Conservation (phyloP, 2,888 invertebrate species). For the Tenodera sinensis region DNA sequence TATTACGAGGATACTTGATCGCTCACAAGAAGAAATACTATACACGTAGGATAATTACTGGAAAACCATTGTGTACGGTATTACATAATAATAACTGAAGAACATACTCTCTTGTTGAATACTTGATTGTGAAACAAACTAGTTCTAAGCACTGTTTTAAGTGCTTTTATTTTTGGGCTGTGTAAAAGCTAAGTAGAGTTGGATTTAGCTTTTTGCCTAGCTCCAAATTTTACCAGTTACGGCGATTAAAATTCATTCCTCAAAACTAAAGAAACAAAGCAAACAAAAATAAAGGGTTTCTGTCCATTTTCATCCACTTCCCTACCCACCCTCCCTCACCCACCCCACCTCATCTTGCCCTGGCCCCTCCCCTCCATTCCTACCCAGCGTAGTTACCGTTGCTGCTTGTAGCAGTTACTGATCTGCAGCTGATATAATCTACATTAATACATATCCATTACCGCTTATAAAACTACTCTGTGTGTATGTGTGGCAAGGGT, state of each 20-base stretch:
- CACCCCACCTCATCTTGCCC: neutral
- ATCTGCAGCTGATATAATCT: slow-evolving; percentile 26
- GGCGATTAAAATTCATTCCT: slow-evolving; percentile 43
- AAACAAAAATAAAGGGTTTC: slow-evolving; percentile 32
- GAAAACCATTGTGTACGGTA: slow-evolving; percentile 34
- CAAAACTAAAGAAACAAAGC: slow-evolving; percentile 35
- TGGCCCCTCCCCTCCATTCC: neutral
- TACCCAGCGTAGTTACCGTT: slow-evolving; percentile 10
- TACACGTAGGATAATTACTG: slow-evolving; percentile 29
- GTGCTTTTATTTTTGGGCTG: slow-evolving; percentile 64
- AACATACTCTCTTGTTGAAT: slow-evolving; percentile 33
- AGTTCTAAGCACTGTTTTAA: slow-evolving; percentile 63
- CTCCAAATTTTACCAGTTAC: slow-evolving; percentile 47
- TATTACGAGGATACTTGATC: slow-evolving; percentile 30
- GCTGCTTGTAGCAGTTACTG: slow-evolving; percentile 23
- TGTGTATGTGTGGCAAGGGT: slow-evolving; percentile 9
- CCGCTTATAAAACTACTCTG: slow-evolving; percentile 26
- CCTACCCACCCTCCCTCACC: neutral
- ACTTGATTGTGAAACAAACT: slow-evolving; percentile 38
- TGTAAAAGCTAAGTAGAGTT: slow-evolving; percentile 52
- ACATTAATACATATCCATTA: slow-evolving; percentile 35
- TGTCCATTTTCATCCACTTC: slow-evolving; percentile 21
- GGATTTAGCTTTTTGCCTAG: slow-evolving; percentile 54
- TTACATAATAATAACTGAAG: slow-evolving; percentile 29
- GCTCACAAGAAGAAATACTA: slow-evolving; percentile 27